phyloP scores from a whole-genome alignment of 2,888 invertebrate genomes.

The Pediacus dermestoides region DNA sequence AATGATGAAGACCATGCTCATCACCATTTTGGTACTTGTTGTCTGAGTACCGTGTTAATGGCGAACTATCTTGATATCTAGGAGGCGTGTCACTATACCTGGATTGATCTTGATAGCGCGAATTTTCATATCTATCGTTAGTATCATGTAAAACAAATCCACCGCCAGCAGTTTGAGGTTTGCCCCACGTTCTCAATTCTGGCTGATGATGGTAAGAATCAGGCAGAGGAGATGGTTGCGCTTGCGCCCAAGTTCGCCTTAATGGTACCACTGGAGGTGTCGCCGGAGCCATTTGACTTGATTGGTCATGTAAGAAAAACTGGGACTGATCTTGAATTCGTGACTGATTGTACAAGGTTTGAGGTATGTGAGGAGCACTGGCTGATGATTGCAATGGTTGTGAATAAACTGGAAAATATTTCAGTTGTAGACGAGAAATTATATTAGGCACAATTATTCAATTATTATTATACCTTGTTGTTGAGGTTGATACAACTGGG shows the following conservation, averaged over 20 bases:
- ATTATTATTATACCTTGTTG: constrained; percentile 47
- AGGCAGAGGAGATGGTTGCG: constrained; percentile 30
- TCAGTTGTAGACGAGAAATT: no score
- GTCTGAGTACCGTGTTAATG: constrained; percentile 27
- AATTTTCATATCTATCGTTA: constrained; percentile 29
- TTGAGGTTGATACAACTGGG: constrained; percentile 56
- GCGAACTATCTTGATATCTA: constrained; percentile 1
- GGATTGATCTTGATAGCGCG: background rate
- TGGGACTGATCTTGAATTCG: constrained; percentile 55
- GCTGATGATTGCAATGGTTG: constrained; percentile 44
- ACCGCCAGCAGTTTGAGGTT: constrained; percentile 45
- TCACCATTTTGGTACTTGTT: constrained; percentile 40
- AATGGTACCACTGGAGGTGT: constrained; percentile 48
- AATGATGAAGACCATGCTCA: constrained; percentile 48
- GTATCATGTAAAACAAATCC: constrained; percentile 66
- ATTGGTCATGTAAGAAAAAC: constrained; percentile 73
- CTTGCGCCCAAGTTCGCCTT: constrained; percentile 60
- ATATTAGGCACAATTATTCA: no score
- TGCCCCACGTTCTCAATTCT: constrained; percentile 46
- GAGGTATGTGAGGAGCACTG: constrained; percentile 52
- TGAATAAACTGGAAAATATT: constrained; percentile 33
- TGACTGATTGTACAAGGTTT: constrained; percentile 56
- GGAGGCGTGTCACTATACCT: no score
- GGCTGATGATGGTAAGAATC: constrained; percentile 36
- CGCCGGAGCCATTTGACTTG: constrained; percentile 51